phyloP scores from a whole-genome alignment of 2,113 vertebrate genomes.

The Xiphophorus maculatus region DNA sequence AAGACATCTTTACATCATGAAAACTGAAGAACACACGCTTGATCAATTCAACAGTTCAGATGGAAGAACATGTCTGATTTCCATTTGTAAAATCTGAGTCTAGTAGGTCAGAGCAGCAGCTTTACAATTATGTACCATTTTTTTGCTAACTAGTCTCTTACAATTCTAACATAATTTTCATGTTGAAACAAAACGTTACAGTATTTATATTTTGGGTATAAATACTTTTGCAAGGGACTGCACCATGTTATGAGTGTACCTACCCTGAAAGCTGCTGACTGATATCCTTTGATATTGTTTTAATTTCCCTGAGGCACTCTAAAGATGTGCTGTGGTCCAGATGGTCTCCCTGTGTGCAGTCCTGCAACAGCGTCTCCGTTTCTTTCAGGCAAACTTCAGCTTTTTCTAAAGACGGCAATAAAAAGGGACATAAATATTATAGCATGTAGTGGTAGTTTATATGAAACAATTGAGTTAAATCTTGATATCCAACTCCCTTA shows the following conservation, averaged over 20 bases:
- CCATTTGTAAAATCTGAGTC: no score
- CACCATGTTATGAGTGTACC: background rate
- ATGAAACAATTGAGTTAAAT: background rate
- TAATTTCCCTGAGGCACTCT: conserved; percentile 67
- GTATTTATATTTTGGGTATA: background rate
- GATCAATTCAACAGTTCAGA: no score
- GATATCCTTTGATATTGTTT: conserved; percentile 64
- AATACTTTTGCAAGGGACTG: background rate
- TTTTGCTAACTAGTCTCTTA: no score
- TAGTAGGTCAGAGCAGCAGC: no score
- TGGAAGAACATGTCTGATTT: no score
- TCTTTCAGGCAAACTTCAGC: conserved; percentile 66
- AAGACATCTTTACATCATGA: background rate
- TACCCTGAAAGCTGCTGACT: conserved; percentile 72
- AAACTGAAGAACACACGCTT: no score
- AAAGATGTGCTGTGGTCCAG: conserved; percentile 55
- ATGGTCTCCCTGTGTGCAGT: conserved; percentile 57
- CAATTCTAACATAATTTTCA: no score
- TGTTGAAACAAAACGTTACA: no score
- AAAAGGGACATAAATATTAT: background rate
- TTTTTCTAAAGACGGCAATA: conserved; percentile 61
- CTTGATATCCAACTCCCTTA: background rate
- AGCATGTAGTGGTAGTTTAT: no score
- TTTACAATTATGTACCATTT: no score
- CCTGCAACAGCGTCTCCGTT: conserved; percentile 68